Conservation (phyloP, 2,797 vertebrate genomes). For the Poecilia picta region DNA sequence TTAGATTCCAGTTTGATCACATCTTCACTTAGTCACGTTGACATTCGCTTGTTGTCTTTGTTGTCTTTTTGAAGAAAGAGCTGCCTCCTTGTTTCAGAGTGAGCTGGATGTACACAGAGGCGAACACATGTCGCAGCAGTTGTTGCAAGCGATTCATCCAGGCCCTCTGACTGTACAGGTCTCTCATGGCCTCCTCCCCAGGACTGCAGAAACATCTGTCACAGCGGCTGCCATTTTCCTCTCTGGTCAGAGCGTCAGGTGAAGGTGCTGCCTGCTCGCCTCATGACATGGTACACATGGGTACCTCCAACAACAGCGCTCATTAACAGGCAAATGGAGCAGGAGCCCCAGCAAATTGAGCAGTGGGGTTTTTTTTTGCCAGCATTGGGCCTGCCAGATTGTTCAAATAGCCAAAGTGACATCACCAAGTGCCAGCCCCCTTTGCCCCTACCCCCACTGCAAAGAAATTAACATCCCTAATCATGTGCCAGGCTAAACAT, state of each 20-base stretch:
- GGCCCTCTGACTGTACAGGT: constrained; percentile 68
- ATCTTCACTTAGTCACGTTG: constrained; percentile 6
- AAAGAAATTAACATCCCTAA: constrained; percentile 81
- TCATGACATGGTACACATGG: constrained; percentile 83
- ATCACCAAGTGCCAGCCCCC: constrained; percentile 76
- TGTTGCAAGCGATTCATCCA: constrained; percentile 61
- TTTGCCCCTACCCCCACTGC: constrained; percentile 32
- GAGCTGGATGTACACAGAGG: constrained; percentile 43
- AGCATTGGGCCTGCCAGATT: constrained; percentile 77
- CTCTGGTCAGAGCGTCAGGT: constrained; percentile 79
- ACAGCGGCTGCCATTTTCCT: constrained; percentile 77
- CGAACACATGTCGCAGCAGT: constrained; percentile 73
- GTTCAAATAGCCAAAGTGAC: constrained; percentile 79
- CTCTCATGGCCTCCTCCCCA: constrained; percentile 69
- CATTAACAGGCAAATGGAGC: constrained; percentile 86
- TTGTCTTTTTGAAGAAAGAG: constrained; percentile 34
- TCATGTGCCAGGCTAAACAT: constrained; percentile 86
- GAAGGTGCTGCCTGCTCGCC: constrained; percentile 80
- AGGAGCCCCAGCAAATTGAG: constrained; percentile 78
- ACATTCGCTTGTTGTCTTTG: constrained; percentile 15
- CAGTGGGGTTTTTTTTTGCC: constrained; percentile 65
- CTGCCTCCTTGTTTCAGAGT: constrained; percentile 43
- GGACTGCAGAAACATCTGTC: constrained; percentile 83
- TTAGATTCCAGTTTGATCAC: neutral
- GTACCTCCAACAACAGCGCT: constrained; percentile 82